These are phyloP conservation scores for Hyperoplus lanceolatus DNA, from an alignment of 2,797 vertebrate species.

Conservation along the genomic window DNA sequence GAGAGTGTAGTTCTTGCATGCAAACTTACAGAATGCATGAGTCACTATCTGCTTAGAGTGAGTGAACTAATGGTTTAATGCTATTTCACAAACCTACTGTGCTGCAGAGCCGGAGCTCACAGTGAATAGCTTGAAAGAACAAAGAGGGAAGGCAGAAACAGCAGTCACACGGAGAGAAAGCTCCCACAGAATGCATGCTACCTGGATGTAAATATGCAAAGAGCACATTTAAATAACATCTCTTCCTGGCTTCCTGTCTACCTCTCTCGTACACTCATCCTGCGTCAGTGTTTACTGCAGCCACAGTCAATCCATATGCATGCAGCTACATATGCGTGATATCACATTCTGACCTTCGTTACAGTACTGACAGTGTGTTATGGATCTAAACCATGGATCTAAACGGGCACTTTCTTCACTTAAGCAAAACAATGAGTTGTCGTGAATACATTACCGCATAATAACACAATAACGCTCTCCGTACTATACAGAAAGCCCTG, in stretches of 20 bases:
- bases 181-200: neutral
- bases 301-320: constrained; percentile 24
- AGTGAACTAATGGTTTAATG: constrained; percentile 22
- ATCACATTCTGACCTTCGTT: constrained; percentile 32
- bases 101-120: neutral
- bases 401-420: constrained; percentile 19
- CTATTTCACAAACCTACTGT: constrained; percentile 15
- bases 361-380: constrained; percentile 22
- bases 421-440: constrained; percentile 27
- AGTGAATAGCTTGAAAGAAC: constrained; percentile 7
- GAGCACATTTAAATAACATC: constrained; percentile 22
- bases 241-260: neutral
- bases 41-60: neutral
- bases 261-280: constrained; percentile 1
- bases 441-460: constrained; percentile 19
- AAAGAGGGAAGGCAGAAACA: neutral
- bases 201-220: constrained; percentile 18
- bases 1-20: constrained; percentile 9
- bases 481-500: neutral
- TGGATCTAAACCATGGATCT: constrained; percentile 32
- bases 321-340: constrained; percentile 40
- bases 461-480: neutral
- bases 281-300: constrained; percentile 35
- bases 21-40: constrained; percentile 16
- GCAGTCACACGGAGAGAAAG: constrained; percentile 3